Percentiles rank a stretch among this genome's conserved stretches.
Conservation (phyloP, 2,888 invertebrate genomes). For the Philopedon plagiatum region DNA sequence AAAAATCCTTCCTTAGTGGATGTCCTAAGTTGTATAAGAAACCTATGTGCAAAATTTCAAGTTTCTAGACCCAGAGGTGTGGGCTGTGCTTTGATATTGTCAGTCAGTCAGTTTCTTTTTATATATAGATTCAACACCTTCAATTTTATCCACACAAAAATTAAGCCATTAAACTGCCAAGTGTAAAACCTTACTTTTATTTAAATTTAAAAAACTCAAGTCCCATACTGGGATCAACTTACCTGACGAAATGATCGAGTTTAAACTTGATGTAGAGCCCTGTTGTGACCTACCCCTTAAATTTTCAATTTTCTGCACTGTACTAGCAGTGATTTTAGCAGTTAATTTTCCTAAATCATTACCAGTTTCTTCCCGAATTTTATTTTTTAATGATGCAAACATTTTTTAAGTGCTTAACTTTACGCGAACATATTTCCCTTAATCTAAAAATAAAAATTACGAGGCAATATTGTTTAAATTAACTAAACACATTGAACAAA, state of each 20-base stretch:
- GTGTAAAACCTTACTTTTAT: too few relatives aligned
- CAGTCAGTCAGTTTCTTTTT: too few relatives aligned
- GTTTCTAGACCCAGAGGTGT: too few relatives aligned
- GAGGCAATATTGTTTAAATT: background rate
- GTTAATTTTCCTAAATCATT: conserved; percentile 76
- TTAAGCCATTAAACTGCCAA: too few relatives aligned
- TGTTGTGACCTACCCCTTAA: conserved; percentile 68
- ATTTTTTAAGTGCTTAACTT: conserved; percentile 67
- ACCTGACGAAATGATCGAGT: conserved; percentile 66
- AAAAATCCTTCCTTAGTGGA: too few relatives aligned
- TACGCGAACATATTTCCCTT: conserved; percentile 24
- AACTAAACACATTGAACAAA: conserved; percentile 12
- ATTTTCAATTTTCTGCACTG: conserved; percentile 71
- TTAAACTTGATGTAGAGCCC: conserved; percentile 69
- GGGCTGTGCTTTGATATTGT: too few relatives aligned
- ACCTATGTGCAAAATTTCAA: too few relatives aligned
- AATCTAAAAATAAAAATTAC: background rate
- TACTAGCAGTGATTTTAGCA: conserved; percentile 68
- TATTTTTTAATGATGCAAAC: conserved; percentile 91
- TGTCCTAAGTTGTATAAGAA: too few relatives aligned
- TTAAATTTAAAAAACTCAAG: background rate
- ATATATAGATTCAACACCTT: too few relatives aligned
- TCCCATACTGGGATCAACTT: background rate
- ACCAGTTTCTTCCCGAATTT: conserved; percentile 91
- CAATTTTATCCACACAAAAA: too few relatives aligned